These are phyloP conservation scores for Amazona guildingii DNA, from an alignment of 2,113 vertebrate species.

Conservation along the genomic window DNA sequence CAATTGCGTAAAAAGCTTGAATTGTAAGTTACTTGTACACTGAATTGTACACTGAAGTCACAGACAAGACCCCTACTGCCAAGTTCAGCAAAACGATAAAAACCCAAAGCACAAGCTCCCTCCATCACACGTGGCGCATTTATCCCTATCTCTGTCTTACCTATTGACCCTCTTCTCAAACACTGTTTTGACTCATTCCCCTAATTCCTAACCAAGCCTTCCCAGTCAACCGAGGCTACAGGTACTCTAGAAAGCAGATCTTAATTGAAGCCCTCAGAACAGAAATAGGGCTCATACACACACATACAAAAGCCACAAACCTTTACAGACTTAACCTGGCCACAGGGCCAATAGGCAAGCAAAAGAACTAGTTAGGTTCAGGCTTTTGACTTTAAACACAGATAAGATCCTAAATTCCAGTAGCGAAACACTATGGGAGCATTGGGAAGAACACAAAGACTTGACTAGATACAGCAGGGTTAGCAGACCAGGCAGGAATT, in stretches of 20 bases:
- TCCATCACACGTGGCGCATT: not conserved
- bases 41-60: not conserved
- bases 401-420: not conserved
- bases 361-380: not conserved
- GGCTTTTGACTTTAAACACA: not conserved
- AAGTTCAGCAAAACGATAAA: not conserved
- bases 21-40: not conserved
- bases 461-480: not conserved
- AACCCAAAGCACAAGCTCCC: not conserved
- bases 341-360: not conserved
- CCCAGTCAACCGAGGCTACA: not conserved
- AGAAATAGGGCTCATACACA: not conserved
- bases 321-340: not conserved
- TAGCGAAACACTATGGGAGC: not conserved
- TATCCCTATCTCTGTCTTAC: not conserved
- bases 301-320: not conserved
- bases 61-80: not conserved
- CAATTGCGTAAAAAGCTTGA: not conserved
- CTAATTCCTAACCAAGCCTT: not conserved
- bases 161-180: not conserved
- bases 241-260: not conserved
- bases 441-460: not conserved
- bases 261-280: not conserved
- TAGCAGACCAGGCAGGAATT: not conserved
- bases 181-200: not conserved